A percentile compares a stretch with the other conserved stretches of the same genome.
Evolutionary conservation across 1,140 invertebrate genomes (phyloP).

Genomic region (Harpegnathos saltator): DNA sequence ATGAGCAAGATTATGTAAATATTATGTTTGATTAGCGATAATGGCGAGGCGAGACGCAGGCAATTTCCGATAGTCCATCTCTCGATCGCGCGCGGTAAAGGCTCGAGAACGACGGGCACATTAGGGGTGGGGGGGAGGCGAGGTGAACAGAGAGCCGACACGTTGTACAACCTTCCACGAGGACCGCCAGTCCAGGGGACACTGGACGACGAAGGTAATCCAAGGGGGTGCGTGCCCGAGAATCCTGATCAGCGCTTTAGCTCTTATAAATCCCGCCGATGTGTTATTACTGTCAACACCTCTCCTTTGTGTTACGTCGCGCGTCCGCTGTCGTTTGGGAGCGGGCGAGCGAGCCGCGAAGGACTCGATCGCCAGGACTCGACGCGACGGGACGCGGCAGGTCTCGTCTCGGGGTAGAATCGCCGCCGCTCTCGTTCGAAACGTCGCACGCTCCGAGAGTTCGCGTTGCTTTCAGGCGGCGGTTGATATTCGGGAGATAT

Average conservation of each 20-base stretch:
- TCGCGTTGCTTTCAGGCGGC: conserved; percentile 23
- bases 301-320: conserved; percentile 53
- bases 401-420: too few species aligned
- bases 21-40: conserved; percentile 76
- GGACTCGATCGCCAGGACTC: conserved; percentile 34
- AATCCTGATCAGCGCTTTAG: conserved; percentile 75
- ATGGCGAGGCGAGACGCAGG: conserved; percentile 68
- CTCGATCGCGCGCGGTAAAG: conserved; percentile 63
- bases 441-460: conserved; percentile 23
- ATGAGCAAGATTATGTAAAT: conserved; percentile 69
- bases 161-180: conserved; percentile 64
- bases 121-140: not conserved
- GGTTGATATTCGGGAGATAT: conserved; percentile 36
- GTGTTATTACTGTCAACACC: conserved; percentile 76
- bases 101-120: not conserved
- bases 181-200: conserved; percentile 59
- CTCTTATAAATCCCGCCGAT: conserved; percentile 72
- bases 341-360: not conserved
- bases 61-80: conserved; percentile 71
- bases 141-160: conserved; percentile 54
- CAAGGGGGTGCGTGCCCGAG: conserved; percentile 72
- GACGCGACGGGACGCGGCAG: not conserved
- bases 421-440: conserved; percentile 31
- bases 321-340: conserved; percentile 60
- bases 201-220: conserved; percentile 69